Conservation (phyloP, 2,888 invertebrate genomes). For the Hartigia nigra region DNA sequence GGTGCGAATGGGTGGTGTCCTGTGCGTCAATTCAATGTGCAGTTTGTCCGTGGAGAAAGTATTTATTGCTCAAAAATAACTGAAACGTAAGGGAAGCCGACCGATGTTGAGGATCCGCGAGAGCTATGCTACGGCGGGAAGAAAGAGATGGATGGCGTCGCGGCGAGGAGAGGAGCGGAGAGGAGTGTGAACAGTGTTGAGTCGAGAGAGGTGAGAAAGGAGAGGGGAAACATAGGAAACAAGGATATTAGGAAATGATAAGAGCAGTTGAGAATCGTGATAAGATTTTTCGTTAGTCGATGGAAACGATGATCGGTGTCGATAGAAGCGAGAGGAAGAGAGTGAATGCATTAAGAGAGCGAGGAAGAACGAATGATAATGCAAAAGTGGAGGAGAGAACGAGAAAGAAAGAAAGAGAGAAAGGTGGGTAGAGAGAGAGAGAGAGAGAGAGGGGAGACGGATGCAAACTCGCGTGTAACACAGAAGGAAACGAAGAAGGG, state of each 20-base stretch:
- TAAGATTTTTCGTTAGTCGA: conserved; percentile 26
- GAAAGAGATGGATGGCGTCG: conserved; percentile 30
- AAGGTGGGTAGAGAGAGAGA: conserved; percentile 16
- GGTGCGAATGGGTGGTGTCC: conserved; percentile 51
- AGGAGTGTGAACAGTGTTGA: conserved; percentile 18
- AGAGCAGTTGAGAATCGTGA: conserved; percentile 13
- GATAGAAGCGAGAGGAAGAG: conserved; percentile 1
- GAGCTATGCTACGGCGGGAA: conserved; percentile 38
- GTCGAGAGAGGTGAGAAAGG: conserved; percentile 21
- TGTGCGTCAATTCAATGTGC: conserved; percentile 66
- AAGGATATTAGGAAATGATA: not conserved
- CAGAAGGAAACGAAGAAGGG: not conserved
- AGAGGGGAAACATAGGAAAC: conserved; percentile 22
- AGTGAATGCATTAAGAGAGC: conserved; percentile 5
- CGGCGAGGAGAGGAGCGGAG: conserved; percentile 34
- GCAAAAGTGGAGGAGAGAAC: conserved; percentile 8
- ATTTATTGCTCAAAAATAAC: conserved; percentile 64
- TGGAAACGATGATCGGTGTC: not conserved
- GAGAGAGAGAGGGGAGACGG: conserved; percentile 12
- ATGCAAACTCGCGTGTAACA: conserved; percentile 15
- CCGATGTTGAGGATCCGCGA: conserved; percentile 26
- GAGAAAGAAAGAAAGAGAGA: conserved; percentile 13
- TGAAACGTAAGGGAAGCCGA: conserved; percentile 36
- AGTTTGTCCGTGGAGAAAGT: conserved; percentile 64
- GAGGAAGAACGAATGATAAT: not conserved